phyloP scores from a whole-genome alignment of 2,888 invertebrate species.

The Melinopterus prodromus region DNA sequence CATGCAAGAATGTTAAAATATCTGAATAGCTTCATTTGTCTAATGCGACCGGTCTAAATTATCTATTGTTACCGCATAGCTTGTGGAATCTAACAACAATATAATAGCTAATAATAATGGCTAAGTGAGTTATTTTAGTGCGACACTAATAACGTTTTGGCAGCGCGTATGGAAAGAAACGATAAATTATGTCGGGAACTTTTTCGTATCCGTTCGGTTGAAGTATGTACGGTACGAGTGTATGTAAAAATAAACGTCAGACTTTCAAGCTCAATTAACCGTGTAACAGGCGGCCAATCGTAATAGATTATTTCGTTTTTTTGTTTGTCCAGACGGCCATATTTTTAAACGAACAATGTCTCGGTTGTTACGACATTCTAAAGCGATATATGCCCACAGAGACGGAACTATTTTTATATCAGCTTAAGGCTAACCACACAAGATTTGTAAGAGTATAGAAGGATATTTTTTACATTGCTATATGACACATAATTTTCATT shows the following conservation, averaged over 20 bases:
- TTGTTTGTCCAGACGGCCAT: neutral
- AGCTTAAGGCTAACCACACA: no score
- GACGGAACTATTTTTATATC: no score
- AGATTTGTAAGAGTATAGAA: no score
- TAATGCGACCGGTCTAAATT: no score
- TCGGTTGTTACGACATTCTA: neutral
- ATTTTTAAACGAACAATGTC: neutral
- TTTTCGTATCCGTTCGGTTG: neutral
- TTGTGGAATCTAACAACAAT: neutral
- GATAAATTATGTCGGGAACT: neutral
- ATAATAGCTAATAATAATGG: neutral
- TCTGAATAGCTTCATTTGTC: no score
- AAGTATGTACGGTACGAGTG: neutral
- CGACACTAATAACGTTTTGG: neutral
- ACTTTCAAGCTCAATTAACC: neutral
- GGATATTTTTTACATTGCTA: no score
- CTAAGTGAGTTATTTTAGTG: neutral
- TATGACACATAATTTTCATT: no score
- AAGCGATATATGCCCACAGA: no score
- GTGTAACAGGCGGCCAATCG: neutral
- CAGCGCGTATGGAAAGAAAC: neutral
- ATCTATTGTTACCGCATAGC: no score
- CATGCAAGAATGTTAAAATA: no score
- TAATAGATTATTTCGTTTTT: neutral
- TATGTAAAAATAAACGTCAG: neutral